These are phyloP conservation scores for Pangasius larnaudii DNA, from an alignment of 2,797 vertebrate genomes.

Conservation along the genomic window DNA sequence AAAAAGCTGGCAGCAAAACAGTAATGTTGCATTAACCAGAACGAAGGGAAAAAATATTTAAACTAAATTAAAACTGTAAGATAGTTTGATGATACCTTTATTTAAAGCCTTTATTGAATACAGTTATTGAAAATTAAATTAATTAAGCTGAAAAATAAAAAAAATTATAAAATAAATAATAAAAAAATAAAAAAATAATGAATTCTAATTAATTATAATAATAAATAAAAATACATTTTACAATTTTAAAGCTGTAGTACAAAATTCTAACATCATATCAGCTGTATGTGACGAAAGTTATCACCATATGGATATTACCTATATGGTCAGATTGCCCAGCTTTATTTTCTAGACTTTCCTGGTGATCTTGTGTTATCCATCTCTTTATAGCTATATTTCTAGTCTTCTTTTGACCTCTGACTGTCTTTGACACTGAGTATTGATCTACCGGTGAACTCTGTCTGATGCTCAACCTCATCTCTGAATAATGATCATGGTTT, in stretches of 20 bases:
- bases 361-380: neutral
- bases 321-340: neutral
- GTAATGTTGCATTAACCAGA: neutral
- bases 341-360: neutral
- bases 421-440: neutral
- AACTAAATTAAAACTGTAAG: too few relatives aligned
- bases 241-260: neutral
- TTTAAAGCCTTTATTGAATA: too few relatives aligned
- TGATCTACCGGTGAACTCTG: neutral
- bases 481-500: neutral
- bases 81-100: neutral
- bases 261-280: neutral
- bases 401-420: neutral
- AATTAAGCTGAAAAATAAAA: neutral
- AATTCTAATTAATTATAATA: too few relatives aligned
- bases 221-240: neutral
- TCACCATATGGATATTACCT: too few relatives aligned
- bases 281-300: too few relatives aligned
- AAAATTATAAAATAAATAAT: too few relatives aligned
- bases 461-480: neutral
- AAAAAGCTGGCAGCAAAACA: neutral
- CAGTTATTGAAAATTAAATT: too few relatives aligned
- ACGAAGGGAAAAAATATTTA: neutral
- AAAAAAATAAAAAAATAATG: too few relatives aligned
- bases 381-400: neutral